These are phyloP conservation scores for Spicauda simplicius DNA, from an alignment of 2,888 invertebrate genomes.

Conservation along the genomic window DNA sequence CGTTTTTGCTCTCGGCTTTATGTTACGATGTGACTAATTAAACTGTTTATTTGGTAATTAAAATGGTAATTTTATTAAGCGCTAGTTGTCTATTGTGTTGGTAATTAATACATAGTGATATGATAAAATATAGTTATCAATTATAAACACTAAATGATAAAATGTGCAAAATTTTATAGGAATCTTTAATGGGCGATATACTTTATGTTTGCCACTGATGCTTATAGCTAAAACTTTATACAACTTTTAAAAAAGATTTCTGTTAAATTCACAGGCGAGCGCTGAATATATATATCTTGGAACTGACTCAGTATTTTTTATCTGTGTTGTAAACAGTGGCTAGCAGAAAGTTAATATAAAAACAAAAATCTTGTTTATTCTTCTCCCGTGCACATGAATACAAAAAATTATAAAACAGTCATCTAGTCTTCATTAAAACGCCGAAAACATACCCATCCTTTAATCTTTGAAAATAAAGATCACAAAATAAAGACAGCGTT, in stretches of 20 bases:
- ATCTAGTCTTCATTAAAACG: slow-evolving; percentile 28
- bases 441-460: slow-evolving; percentile 20
- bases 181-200: too few relatives aligned
- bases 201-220: too few relatives aligned
- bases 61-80: not conserved
- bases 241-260: too few relatives aligned
- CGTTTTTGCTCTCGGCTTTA: not conserved
- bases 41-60: slow-evolving; percentile 23
- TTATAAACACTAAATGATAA: too few relatives aligned
- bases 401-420: not conserved
- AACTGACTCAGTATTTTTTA: too few relatives aligned
- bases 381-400: not conserved
- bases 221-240: too few relatives aligned
- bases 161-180: too few relatives aligned
- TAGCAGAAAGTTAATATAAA: not conserved
- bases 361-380: not conserved
- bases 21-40: slow-evolving; percentile 19
- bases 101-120: not conserved
- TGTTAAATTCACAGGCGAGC: too few relatives aligned
- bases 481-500: slow-evolving; percentile 18
- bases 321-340: too few relatives aligned
- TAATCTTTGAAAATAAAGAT: slow-evolving; percentile 9
- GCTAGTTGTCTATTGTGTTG: too few relatives aligned
- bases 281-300: too few relatives aligned
- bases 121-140: not conserved